phyloP scores from a whole-genome alignment of 2,888 invertebrate species.

The Hypena proboscidalis region DNA sequence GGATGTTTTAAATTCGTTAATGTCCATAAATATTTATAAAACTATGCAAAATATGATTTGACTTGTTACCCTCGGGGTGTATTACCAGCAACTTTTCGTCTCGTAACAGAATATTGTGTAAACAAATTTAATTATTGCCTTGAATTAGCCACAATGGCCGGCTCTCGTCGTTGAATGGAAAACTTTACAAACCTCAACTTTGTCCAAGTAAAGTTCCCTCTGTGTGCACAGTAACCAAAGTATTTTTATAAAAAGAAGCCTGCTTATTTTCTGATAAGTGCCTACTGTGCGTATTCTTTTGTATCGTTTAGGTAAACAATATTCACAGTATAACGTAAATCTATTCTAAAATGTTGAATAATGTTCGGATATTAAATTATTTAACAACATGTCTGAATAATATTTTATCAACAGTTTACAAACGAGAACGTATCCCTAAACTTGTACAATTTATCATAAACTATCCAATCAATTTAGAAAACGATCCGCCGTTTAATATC shows the following conservation, averaged over 20 bases:
- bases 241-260: constrained; percentile 61
- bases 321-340: background rate
- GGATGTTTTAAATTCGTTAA: constrained; percentile 23
- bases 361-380: no score
- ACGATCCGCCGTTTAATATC: constrained; percentile 75
- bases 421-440: constrained; percentile 46
- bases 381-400: constrained; percentile 22
- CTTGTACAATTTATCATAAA: constrained; percentile 73
- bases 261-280: constrained; percentile 58
- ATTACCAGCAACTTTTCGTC: constrained; percentile 63
- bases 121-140: constrained; percentile 82
- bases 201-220: constrained; percentile 61
- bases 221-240: constrained; percentile 61
- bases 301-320: background rate
- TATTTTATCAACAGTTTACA: constrained; percentile 22
- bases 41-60: constrained; percentile 40
- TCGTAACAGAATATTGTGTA: constrained; percentile 71
- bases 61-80: constrained; percentile 40
- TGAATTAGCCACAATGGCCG: constrained; percentile 80
- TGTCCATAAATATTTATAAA: constrained; percentile 31
- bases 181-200: constrained; percentile 76
- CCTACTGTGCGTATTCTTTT: constrained; percentile 15
- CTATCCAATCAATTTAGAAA: constrained; percentile 81
- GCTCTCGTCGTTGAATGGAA: constrained; percentile 67
- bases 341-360: no score